Conservation (phyloP, 2,797 vertebrate genomes). For the Coilia nasus region DNA sequence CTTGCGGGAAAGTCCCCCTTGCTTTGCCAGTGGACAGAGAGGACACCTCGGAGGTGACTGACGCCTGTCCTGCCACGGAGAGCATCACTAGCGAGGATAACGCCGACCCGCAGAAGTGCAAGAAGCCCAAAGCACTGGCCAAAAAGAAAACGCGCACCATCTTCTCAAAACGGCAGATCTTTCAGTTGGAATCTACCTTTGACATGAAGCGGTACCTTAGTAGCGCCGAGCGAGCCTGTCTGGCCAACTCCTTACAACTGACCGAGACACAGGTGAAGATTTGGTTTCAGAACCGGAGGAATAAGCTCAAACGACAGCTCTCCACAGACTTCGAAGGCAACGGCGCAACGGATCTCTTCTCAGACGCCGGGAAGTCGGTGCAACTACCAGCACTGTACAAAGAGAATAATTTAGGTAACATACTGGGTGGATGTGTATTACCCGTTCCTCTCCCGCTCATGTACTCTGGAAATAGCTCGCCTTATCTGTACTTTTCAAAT, state of each 20-base stretch:
- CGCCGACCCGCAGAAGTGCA: slow-evolving; percentile 36
- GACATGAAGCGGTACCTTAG: slow-evolving; percentile 83
- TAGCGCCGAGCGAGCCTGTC: slow-evolving; percentile 84
- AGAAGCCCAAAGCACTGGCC: slow-evolving; percentile 64
- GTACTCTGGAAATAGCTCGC: slow-evolving; percentile 74
- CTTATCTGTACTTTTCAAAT: slow-evolving; percentile 82
- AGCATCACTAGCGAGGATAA: slow-evolving; percentile 24
- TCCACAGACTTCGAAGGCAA: slow-evolving; percentile 71
- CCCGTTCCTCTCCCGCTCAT: slow-evolving; percentile 82
- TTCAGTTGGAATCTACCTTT: slow-evolving; percentile 81
- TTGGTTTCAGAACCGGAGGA: slow-evolving; percentile 83
- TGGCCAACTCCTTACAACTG: slow-evolving; percentile 82
- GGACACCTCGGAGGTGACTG: slow-evolving; percentile 40
- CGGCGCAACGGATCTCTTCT: slow-evolving; percentile 61
- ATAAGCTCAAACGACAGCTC: slow-evolving; percentile 80
- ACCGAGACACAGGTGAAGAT: slow-evolving; percentile 81
- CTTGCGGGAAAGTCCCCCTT: not conserved
- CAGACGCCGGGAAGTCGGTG: slow-evolving; percentile 66
- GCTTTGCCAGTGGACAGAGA: slow-evolving; percentile 40
- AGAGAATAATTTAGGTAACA: slow-evolving; percentile 64
- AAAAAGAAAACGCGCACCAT: slow-evolving; percentile 87
- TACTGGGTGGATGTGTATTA: slow-evolving; percentile 79
- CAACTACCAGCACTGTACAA: slow-evolving; percentile 77
- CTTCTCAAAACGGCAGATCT: slow-evolving; percentile 86
- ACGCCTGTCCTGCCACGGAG: slow-evolving; percentile 51